Conservation (phyloP, 2,113 vertebrate genomes). For the Octodon degus region DNA sequence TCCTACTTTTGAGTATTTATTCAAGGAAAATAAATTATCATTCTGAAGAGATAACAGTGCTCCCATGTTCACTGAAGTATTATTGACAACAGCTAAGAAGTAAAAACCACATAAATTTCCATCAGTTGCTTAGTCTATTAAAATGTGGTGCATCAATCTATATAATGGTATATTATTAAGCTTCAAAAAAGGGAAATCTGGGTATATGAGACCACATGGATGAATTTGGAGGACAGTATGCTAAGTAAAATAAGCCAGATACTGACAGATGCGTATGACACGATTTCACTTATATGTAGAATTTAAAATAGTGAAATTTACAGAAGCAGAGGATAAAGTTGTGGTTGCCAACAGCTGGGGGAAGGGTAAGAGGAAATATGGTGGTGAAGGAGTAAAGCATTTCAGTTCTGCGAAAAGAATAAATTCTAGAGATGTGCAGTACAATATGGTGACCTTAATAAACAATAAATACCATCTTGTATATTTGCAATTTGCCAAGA, state of each 20-base stretch:
- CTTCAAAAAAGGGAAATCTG: not conserved
- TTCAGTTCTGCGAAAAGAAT: not conserved
- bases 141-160: not conserved
- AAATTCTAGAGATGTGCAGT: not conserved
- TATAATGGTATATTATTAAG: not conserved
- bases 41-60: too few species aligned
- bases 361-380: not conserved
- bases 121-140: too few species aligned
- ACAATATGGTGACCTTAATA: accelerated
- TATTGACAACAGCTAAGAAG: not conserved
- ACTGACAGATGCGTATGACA: not conserved
- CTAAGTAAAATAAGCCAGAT: not conserved
- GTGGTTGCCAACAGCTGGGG: too few species aligned
- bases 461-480: not conserved
- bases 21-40: not conserved
- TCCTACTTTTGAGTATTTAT: not conserved
- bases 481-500: not conserved
- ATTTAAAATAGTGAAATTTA: not conserved
- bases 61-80: not conserved
- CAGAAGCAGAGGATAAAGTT: not conserved
- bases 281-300: not conserved
- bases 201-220: not conserved
- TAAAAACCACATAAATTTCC: not conserved
- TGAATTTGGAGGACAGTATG: not conserved
- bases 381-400: not conserved